Evolutionary conservation across 2,797 vertebrate genomes (phyloP).

Genomic region (Arctocebus calabarensis): DNA sequence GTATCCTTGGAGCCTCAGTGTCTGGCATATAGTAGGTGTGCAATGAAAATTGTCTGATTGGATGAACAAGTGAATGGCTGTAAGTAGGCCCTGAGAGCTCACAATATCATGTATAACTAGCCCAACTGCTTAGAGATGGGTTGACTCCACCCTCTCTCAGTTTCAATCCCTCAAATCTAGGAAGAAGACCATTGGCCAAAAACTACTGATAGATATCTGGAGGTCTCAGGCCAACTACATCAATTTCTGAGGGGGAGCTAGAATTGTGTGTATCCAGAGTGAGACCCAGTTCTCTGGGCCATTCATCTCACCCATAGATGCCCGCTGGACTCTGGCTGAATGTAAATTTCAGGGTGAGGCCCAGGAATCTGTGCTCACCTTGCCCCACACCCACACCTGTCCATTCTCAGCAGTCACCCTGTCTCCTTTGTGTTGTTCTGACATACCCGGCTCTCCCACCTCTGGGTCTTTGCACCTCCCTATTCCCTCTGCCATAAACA

Average conservation of each 20-base stretch:
- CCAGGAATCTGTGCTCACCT: background rate
- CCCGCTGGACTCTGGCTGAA: background rate
- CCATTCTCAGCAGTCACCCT: background rate
- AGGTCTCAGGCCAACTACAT: background rate
- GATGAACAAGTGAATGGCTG: background rate
- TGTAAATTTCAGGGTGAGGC: background rate
- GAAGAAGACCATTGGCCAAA: background rate
- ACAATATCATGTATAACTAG: background rate
- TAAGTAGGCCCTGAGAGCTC: background rate
- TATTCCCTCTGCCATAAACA: background rate
- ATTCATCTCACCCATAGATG: background rate
- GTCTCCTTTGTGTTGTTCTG: background rate
- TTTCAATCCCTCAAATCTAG: background rate
- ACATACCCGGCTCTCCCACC: background rate
- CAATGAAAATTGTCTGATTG: background rate
- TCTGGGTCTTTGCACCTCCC: background rate
- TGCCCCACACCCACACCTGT: background rate
- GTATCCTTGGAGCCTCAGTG: background rate
- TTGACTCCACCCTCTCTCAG: background rate
- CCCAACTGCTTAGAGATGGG: background rate
- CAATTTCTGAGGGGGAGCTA: background rate
- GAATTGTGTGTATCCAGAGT: background rate
- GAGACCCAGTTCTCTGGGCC: background rate
- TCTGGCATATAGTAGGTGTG: background rate
- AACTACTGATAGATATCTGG: background rate